Evolutionary conservation across 92 coral and sea anemone species (phyloP), one percentile per base, ranked within the genome.

Genomic region (Montipora capitata): DNA sequence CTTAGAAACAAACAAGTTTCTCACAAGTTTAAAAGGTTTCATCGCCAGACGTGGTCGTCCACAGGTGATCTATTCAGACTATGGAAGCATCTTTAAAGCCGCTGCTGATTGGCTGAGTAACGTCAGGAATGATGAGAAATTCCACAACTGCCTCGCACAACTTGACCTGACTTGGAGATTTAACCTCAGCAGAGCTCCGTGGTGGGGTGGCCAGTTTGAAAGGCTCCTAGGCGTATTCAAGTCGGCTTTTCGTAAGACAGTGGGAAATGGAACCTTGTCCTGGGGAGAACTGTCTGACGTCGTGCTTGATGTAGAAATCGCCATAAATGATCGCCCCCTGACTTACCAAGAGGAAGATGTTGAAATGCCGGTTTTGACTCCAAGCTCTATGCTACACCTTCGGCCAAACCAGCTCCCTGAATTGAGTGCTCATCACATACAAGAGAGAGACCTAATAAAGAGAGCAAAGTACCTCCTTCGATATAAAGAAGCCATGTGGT

Each of bases 351-450:
- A 80, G 51, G 51, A 58, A 80, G 85, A 65, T 40, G 85, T 66
- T 18, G 75, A 80, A 75, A 20, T 80, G 45, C 85, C 85, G 65
- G 58, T 80, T 10, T 61, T 80, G 7, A 65, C 58, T 20, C 85
- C 85, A 13, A 65, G 74, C 40, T 80, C 76, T 80, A 80, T 80
- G 85, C 58, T 67, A 75, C 72, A 80, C 74, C 76, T 66, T 27
- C 63, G 76, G 48, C 62, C 76, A 66, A 65, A 7, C 17, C 54
- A 80, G 16, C 72, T 67, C 14, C 72, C 72, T 0, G 72, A 67
- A 39, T 67, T 67, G 16, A 16, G 52, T 45, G 52, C 52, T 9
- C 52, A 45, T 45, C 52, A 45, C 52, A 4, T 45, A 45, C 52
- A 9, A 45, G 52, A 45, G 52, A 5, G 52, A 45, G 52, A 45